These are phyloP conservation scores for Pogonocherus hispidulus DNA, from an alignment of 2,888 invertebrate genomes.

Conservation along the genomic window DNA sequence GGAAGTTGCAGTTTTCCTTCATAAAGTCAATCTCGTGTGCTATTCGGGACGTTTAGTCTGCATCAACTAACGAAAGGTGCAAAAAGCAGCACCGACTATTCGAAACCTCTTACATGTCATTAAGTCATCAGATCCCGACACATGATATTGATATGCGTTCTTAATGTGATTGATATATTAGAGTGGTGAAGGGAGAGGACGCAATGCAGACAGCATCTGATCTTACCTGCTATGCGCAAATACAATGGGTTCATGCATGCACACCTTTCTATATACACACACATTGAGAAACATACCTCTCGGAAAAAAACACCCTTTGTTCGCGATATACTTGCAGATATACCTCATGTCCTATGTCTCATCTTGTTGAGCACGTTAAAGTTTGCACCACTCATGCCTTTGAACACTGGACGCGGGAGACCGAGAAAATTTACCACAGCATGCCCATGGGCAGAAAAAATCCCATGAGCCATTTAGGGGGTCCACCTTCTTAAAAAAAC, in stretches of 20 bases:
- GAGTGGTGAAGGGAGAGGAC: slow-evolving; percentile 61
- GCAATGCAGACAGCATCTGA: slow-evolving; percentile 41
- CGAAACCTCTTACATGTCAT: slow-evolving; percentile 48
- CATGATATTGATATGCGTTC: slow-evolving; percentile 64
- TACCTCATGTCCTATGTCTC: slow-evolving; percentile 55
- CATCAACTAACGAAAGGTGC: not conserved
- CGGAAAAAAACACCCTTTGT: slow-evolving; percentile 43
- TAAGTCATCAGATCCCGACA: slow-evolving; percentile 56
- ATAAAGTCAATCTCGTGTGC: too few relatives aligned
- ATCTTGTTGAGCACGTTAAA: slow-evolving; percentile 56
- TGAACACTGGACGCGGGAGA: slow-evolving; percentile 37
- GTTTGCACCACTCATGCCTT: slow-evolving; percentile 44
- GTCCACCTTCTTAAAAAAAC: too few relatives aligned
- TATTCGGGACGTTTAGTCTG: too few relatives aligned
- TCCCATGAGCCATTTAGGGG: too few relatives aligned
- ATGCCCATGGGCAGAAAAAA: too few relatives aligned
- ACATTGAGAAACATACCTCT: slow-evolving; percentile 42
- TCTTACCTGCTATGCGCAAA: slow-evolving; percentile 49
- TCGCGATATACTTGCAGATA: slow-evolving; percentile 34
- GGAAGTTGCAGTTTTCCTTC: too few relatives aligned
- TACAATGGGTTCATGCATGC: slow-evolving; percentile 47
- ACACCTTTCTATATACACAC: slow-evolving; percentile 45
- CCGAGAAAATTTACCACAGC: not conserved
- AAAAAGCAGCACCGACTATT: not conserved
- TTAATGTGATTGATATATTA: slow-evolving; percentile 67